Percentiles rank a stretch among this genome's conserved stretches.
Evolutionary conservation across 1,140 invertebrate genomes (phyloP).

Genomic region (Drosophila tani): DNA sequence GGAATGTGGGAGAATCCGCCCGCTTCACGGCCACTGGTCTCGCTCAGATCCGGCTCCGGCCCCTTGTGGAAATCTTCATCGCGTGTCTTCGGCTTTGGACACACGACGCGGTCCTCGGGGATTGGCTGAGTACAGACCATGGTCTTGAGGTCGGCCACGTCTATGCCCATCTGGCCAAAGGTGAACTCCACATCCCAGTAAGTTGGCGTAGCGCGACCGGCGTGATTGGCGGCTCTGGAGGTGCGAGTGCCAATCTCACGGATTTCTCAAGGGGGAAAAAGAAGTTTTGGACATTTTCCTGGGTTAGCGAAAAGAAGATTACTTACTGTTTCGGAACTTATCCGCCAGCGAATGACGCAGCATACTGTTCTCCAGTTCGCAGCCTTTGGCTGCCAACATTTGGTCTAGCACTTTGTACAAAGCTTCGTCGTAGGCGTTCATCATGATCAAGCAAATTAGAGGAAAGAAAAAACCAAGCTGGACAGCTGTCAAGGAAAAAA

Average conservation of each 20-base stretch:
- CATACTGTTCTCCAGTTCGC: not conserved
- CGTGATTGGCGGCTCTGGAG: slow-evolving; percentile 24
- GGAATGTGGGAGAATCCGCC: slow-evolving; percentile 32
- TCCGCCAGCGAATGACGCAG: slow-evolving; percentile 14
- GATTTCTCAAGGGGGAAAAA: slow-evolving; percentile 22
- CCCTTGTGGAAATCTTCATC: slow-evolving; percentile 31
- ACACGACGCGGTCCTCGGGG: not conserved
- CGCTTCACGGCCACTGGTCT: not conserved
- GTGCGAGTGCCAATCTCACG: slow-evolving; percentile 19
- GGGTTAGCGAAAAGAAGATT: too few relatives aligned
- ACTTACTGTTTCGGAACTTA: slow-evolving; percentile 45
- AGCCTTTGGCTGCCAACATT: slow-evolving; percentile 21
- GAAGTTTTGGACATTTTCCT: not conserved
- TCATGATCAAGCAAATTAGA: slow-evolving; percentile 2
- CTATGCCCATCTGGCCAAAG: slow-evolving; percentile 29
- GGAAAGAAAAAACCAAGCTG: not conserved
- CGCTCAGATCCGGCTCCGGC: not conserved
- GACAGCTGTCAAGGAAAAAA: not conserved
- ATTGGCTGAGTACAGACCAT: not conserved
- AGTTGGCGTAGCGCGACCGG: slow-evolving; percentile 30
- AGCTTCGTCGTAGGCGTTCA: slow-evolving; percentile 34
- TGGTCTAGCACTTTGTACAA: slow-evolving; percentile 22
- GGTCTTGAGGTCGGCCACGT: not conserved
- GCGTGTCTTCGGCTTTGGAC: not conserved
- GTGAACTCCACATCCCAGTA: slow-evolving; percentile 60